These are phyloP conservation scores for Heliothis subflexa DNA, from an alignment of 1,140 invertebrate species.

Conservation along the genomic window DNA sequence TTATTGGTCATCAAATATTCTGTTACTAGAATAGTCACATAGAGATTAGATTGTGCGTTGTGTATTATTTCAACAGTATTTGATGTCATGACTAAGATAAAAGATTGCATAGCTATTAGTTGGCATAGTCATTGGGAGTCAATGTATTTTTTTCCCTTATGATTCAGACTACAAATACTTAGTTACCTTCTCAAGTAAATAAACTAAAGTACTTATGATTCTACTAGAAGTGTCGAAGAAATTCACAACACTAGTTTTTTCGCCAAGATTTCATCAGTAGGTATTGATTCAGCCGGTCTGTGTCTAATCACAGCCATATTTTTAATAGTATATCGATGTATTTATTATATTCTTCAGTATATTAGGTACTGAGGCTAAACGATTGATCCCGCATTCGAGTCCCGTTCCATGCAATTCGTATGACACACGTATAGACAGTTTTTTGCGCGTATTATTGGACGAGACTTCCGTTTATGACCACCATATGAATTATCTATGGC, in stretches of 20 bases:
- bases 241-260: background rate
- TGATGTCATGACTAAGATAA: conserved; percentile 14
- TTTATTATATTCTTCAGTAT: background rate
- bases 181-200: background rate
- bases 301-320: background rate
- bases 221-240: background rate
- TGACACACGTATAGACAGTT: conserved; percentile 51
- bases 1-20: too few relatives aligned
- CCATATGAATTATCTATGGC: conserved; percentile 57
- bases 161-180: conserved; percentile 2
- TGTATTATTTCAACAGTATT: background rate
- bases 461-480: conserved; percentile 56
- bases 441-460: conserved; percentile 59
- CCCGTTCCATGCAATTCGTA: conserved; percentile 59
- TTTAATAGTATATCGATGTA: too few relatives aligned
- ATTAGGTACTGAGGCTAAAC: background rate
- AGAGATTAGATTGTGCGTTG: too few relatives aligned
- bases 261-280: too few relatives aligned
- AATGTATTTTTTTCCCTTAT: conserved; percentile 2
- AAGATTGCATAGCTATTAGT: background rate
- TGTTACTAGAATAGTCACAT: too few relatives aligned
- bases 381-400: conserved; percentile 55
- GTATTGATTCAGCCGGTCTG: background rate
- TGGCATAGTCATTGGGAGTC: background rate
- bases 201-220: background rate